Base-by-base conservation (phyloP, 2,888 invertebrate genomes). In the Tenthredo scrophulariae region DNA sequence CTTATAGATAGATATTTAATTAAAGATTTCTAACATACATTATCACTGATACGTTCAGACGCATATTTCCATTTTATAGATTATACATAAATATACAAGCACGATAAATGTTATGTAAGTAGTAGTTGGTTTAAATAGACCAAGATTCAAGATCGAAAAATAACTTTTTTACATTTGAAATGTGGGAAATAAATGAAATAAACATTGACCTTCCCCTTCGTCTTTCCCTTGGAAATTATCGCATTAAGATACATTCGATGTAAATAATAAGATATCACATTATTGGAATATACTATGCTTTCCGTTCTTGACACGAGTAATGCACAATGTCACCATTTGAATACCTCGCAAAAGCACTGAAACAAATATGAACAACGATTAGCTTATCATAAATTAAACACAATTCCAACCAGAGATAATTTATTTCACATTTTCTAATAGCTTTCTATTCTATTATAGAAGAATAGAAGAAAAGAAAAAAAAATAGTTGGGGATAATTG, bases 291-390 rank as follows among this genome's bases (percentile, higher is more conserved):
- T 62, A 84, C 89, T 90, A 92, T 77, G 86, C 77, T 87, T 94
- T 94, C 65, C 94, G 94, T 85, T 95, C 96, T 90, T 96, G 96
- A 93, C 99, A 99, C 6, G 97, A 98, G 92, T 97, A 98, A 94
- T 99, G 99, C 0, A 98, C 98, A 29, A 99, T 96, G 89, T 97
- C 97, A 2, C 98, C 98, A 93, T 97, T 97, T 1, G 98, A 98
- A 93, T 97, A 98, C 75, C 98, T 95, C 7, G 98, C 98, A 93
- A 99, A 98, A 37, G 99, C 98, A 94, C 98, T 97, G 94, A 87
- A 95, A 94, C 87, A 87, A 89, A 90, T 89, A 87, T 87, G 86
- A 86, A 72, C 18, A 87, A 85, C 29, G 26, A 72, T 62, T 84
- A 75, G 80, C 84, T 85, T 79, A 83, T 67, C 84, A 54, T 26